A percentile compares a stretch with the other conserved stretches of the same genome.
Evolutionary conservation across 30 jellyfish, hydroid and myxozoan genomes (phyloP).

Genomic region (Catostylus mosaicus): DNA sequence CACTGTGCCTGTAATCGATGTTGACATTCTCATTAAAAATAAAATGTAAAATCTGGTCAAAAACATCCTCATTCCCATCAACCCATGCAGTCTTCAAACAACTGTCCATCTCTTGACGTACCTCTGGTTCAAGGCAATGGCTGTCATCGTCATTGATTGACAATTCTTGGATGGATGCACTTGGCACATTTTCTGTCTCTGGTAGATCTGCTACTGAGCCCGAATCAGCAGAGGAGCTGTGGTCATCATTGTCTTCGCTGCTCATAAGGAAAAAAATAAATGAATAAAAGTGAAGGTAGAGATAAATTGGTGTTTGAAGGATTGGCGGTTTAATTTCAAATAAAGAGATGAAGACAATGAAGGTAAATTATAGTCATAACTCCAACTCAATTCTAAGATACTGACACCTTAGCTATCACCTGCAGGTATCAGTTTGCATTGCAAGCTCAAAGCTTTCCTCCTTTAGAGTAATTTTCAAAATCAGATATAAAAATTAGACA

Average conservation of each 20-base stretch:
- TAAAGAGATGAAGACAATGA: too few species aligned
- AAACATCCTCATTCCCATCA: slow-evolving; percentile 85
- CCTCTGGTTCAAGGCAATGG: slow-evolving; percentile 56
- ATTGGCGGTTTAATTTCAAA: too few species aligned
- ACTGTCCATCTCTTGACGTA: slow-evolving; percentile 52
- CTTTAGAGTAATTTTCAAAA: too few species aligned
- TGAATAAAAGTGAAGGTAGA: too few species aligned
- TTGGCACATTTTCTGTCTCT: not conserved
- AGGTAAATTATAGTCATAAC: too few species aligned
- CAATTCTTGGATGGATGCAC: slow-evolving; percentile 1
- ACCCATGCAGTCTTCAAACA: slow-evolving; percentile 81
- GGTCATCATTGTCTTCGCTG: slow-evolving; percentile 12
- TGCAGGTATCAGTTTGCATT: too few species aligned
- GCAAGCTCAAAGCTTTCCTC: too few species aligned
- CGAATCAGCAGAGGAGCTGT: slow-evolving; percentile 25
- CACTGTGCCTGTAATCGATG: slow-evolving; percentile 77
- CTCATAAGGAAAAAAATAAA: not conserved
- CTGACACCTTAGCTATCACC: too few species aligned
- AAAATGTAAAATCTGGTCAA: slow-evolving; percentile 81
- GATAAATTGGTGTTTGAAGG: too few species aligned
- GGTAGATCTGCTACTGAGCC: slow-evolving; percentile 27
- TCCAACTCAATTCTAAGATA: too few species aligned
- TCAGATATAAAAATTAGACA: too few species aligned
- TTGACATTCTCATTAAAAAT: slow-evolving; percentile 75
- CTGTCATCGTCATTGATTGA: slow-evolving; percentile 36